A percentile compares a stretch with the other conserved stretches of the same genome.
phyloP scores from a whole-genome alignment of 2,797 vertebrate genomes.

The Sebastes steindachneri region DNA sequence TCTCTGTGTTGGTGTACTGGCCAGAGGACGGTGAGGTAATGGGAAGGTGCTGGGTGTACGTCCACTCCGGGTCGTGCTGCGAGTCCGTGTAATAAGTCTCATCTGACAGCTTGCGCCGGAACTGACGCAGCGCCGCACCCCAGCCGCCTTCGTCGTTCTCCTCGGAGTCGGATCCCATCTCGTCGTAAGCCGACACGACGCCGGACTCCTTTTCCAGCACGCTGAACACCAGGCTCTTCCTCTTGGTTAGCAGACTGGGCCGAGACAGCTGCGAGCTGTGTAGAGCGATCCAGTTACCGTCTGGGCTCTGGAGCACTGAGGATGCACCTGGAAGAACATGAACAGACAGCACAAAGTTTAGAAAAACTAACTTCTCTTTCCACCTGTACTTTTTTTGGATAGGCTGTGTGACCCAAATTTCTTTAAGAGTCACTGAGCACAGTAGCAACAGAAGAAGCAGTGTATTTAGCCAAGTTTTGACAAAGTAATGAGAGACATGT shows the following conservation, averaged over 20 bases:
- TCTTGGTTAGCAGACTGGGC: slow-evolving; percentile 89
- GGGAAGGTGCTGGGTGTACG: slow-evolving; percentile 82
- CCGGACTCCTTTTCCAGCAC: slow-evolving; percentile 91
- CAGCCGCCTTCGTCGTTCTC: slow-evolving; percentile 86
- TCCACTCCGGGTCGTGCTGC: slow-evolving; percentile 85
- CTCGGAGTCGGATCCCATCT: slow-evolving; percentile 92
- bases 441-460: background rate
- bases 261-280: slow-evolving; percentile 86
- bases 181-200: slow-evolving; percentile 91
- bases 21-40: slow-evolving; percentile 87
- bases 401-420: background rate
- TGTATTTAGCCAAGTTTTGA: background rate
- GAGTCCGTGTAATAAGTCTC: slow-evolving; percentile 85
- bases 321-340: slow-evolving; percentile 79
- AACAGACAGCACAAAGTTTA: background rate
- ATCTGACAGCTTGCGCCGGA: slow-evolving; percentile 77
- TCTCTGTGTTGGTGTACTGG: slow-evolving; percentile 89
- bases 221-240: slow-evolving; percentile 91
- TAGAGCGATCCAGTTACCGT: slow-evolving; percentile 96
- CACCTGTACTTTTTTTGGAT: background rate
- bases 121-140: slow-evolving; percentile 75
- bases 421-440: background rate
- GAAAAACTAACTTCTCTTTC: background rate
- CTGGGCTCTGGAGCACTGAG: slow-evolving; percentile 90
- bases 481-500: background rate